Conservation (phyloP, 2,113 vertebrate genomes). For the Miniopterus natalensis region DNA sequence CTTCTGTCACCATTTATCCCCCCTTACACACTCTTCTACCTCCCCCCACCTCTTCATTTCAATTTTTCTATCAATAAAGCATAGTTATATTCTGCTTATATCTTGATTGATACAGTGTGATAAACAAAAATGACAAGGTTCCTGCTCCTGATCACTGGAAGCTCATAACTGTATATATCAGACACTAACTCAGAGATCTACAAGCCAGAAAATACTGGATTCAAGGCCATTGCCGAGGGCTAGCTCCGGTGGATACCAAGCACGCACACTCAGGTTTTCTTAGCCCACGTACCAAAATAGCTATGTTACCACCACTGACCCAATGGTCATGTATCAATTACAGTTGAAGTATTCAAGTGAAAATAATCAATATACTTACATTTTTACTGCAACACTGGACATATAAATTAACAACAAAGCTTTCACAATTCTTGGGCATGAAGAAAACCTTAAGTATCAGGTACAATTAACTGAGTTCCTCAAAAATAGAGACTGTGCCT, state of each 20-base stretch:
- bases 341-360: neutral
- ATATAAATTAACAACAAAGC: neutral
- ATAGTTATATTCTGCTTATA: neutral
- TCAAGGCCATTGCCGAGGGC: neutral
- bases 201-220: neutral
- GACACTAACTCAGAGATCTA: neutral
- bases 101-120: neutral
- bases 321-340: neutral
- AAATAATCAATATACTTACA: neutral
- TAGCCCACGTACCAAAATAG: neutral
- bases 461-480: neutral
- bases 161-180: neutral
- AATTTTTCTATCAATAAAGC: neutral
- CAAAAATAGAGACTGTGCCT: neutral
- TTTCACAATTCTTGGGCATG: neutral
- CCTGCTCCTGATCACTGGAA: neutral
- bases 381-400: neutral
- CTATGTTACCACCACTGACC: neutral
- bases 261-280: neutral
- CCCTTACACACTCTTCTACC: too few species aligned
- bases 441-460: neutral
- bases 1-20: too few species aligned
- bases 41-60: neutral
- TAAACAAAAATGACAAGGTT: neutral
- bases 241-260: neutral